Base-by-base conservation (phyloP, 1,140 invertebrate species). In the Drosophila prosaltans region DNA sequence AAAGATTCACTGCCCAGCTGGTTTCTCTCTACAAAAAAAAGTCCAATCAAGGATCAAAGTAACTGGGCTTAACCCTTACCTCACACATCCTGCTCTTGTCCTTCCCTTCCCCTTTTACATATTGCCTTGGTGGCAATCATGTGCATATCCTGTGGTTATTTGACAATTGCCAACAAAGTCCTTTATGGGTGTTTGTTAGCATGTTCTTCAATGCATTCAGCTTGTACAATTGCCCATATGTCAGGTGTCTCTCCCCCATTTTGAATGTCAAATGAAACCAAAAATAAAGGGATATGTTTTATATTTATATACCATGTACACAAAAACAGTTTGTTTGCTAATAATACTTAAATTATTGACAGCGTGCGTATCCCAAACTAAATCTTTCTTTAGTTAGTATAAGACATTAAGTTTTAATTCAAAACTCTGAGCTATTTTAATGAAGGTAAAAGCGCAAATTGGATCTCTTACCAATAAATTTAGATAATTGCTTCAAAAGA, bases 81-180 rank as follows among this genome's bases (percentile, higher is more conserved):
- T 48, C 40, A 28, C 65, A 70, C 58, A 64, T 83, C 67, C 48
- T 70, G 54, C 61, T 66, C 21, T 51, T 51, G 45, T 16, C 16
- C 16, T 16, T 8, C 21, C 21, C 21, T 26, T 51, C 0, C 21
- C 24, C 21, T 9, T 51, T 24, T 51, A 9, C 45, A 24, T 26
- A 21, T 51, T 26, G 45, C 8, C 24, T 51, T 51, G 45, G 5
- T 51, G 59, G 21, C 72, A 86, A 88, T 80, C 77, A 89, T 84
- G 84, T 84, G 84, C 80, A 89, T 84, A 74, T 89, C 84, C 84
- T 89, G 84, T 78, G 84, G 84, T 84, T 89, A 83, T 84, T 89
- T 72, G 39, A 66, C 63, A 72, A 85, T 82, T 85, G 68, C 83
- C 76, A 72, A 63, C 81, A 66, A 51, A 63, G 43, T 70, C 69